Percentiles rank a stretch among this genome's conserved stretches.
phyloP scores from a whole-genome alignment of 2,113 vertebrate species.

The mouse (Mus musculus) region DNA sequence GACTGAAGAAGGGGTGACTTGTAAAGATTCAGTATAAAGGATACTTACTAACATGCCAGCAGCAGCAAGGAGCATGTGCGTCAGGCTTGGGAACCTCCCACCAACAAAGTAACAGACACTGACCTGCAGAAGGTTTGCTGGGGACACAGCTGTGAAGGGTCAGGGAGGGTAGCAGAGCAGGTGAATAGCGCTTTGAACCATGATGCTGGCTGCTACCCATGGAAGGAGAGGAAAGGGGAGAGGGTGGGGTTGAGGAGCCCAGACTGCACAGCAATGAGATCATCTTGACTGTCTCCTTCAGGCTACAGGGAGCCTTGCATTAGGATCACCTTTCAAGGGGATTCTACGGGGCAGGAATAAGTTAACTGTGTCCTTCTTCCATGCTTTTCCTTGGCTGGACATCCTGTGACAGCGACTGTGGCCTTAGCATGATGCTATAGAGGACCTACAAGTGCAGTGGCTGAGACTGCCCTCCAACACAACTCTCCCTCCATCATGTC shows the following conservation, averaged over 20 bases:
- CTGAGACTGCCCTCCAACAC: rapidly evolving
- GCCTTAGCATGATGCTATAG: rapidly evolving
- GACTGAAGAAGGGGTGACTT: not conserved
- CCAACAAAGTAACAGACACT: not conserved
- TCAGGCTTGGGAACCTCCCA: not conserved
- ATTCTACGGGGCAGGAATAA: no score
- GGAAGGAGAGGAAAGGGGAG: not conserved
- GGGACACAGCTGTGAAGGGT: not conserved
- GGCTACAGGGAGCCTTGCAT: not conserved
- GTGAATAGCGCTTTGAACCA: not conserved
- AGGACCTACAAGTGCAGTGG: not conserved
- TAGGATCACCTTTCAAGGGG: rapidly evolving
- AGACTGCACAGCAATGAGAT: not conserved
- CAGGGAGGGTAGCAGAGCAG: rapidly evolving
- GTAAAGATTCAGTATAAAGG: not conserved
- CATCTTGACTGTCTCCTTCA: not conserved
- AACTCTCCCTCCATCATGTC: not conserved
- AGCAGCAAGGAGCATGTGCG: not conserved
- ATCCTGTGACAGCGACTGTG: rapidly evolving
- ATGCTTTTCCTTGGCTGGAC: not conserved
- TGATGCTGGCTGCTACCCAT: rapidly evolving
- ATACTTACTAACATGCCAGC: no score
- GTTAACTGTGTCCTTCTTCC: not conserved
- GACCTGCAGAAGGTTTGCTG: rapidly evolving
- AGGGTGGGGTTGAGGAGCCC: no score